Evolutionary conservation across 2,888 invertebrate species (phyloP), one percentile per base, ranked within the genome.

Genomic region (Operophtera brumata): DNA sequence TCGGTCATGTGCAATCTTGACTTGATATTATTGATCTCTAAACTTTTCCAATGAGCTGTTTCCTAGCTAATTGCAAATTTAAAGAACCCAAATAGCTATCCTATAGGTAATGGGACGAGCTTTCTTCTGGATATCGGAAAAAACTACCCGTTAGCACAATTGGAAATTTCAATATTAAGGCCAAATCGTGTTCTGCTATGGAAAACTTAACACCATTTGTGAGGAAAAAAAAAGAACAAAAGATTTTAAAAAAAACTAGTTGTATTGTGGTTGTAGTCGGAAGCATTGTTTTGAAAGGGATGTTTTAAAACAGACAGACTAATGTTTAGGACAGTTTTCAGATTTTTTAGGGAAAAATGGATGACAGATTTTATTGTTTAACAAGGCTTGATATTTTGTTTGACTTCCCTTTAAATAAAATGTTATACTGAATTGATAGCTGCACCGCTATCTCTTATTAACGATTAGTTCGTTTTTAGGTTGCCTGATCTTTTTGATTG

Each of bases 151-250:
- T 11, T 47, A 32, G 28, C 25, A 43, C 34, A 35, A 34, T 47
- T 47, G 43, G 32, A n/a, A 40, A 43, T 28, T 57, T 43, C 37
- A 49, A 54, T 52, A 44, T 47, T 44, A 37, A 11, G 26, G 35
- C 34, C 34, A 45, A 20, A 53, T 37, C 3, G 39, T 52, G 30
- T 54, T 36, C 30, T 12, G 35, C 37, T 54, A 45, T 51, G 36
- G 43, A 57, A 55, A 59, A 43, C 47, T 42, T 42, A 45, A 51
- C 55, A 42, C 62, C 46, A 55, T 45, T 62, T 59, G 47, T 54
- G 37, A 37, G 25, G 45, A 50, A 40, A 49, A 47, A n/a, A 48
- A 59, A 48, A 28, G 43, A 50, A 57, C 47, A 40, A 25, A 3
- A 46, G 55, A 55, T 53, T 54, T n/a, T n/a, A n/a, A n/a, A n/a